Evolutionary conservation across 2,113 vertebrate genomes (phyloP).

Genomic region (Nothocercus nigrocapillus): DNA sequence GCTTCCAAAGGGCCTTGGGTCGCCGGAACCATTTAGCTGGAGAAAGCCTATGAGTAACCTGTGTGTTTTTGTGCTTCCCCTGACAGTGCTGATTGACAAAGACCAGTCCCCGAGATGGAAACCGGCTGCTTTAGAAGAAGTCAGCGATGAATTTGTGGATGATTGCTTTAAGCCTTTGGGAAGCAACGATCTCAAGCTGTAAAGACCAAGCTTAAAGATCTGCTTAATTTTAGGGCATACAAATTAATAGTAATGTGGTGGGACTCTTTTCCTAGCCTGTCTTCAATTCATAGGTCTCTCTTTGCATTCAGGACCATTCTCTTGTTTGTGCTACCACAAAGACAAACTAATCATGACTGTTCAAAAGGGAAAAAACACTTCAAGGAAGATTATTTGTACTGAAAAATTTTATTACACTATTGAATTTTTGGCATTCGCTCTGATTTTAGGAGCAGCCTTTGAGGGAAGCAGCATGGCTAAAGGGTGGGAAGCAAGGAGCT

Average conservation of each 20-base stretch:
- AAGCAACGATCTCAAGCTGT: constrained; percentile 84
- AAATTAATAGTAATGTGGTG: neutral
- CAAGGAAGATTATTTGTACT: neutral
- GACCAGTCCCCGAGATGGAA: constrained; percentile 92
- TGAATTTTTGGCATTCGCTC: neutral
- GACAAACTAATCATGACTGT: neutral
- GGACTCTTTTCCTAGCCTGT: neutral
- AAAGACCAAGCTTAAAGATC: constrained; percentile 8
- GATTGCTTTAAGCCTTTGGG: constrained; percentile 87
- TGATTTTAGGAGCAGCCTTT: neutral
- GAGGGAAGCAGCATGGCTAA: neutral
- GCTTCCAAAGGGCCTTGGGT: too few relatives aligned
- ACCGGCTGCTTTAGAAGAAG: constrained; percentile 84
- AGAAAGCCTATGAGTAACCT: neutral
- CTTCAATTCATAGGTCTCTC: neutral
- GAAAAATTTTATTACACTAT: neutral
- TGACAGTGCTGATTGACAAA: constrained; percentile 91
- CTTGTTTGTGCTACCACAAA: neutral
- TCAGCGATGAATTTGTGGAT: constrained; percentile 84
- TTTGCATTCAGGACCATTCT: neutral
- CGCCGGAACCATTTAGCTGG: neutral
- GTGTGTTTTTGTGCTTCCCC: neutral
- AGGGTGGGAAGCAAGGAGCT: neutral
- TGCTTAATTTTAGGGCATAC: neutral
- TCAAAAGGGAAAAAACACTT: neutral